Conservation (phyloP, 2,888 invertebrate genomes). For the Zygothrica quintamaculata region DNA sequence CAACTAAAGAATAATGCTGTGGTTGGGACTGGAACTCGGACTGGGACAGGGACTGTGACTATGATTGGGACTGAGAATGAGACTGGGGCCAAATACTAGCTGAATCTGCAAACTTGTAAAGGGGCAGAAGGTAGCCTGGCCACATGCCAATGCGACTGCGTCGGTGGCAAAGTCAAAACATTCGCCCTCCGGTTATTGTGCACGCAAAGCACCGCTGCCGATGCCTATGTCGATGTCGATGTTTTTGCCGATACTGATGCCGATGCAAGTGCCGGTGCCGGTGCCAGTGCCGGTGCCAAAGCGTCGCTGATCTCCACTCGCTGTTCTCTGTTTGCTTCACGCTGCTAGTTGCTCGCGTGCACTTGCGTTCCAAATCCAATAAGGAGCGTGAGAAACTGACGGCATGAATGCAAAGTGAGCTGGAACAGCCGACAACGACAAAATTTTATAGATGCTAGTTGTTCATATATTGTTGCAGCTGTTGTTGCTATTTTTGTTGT, state of each 20-base stretch:
- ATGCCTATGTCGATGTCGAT: conserved; percentile 28
- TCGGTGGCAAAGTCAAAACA: conserved; percentile 71
- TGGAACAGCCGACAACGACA: conserved; percentile 60
- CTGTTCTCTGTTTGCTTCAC: conserved; percentile 39
- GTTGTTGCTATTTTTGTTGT: conserved; percentile 11
- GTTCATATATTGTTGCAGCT: conserved; percentile 24
- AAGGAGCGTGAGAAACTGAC: conserved; percentile 82
- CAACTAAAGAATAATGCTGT: neutral
- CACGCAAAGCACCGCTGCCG: conserved; percentile 61
- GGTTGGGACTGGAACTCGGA: neutral
- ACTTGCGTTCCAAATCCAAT: conserved; percentile 79
- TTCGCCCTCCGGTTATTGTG: conserved; percentile 66
- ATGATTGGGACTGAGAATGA: neutral
- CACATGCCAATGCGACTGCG: conserved; percentile 64
- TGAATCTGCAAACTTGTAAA: conserved; percentile 1
- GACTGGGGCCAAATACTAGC: neutral
- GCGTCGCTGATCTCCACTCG: conserved; percentile 44
- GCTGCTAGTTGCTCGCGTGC: conserved; percentile 66
- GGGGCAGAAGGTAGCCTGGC: conserved; percentile 27
- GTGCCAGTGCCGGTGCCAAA: conserved; percentile 22
- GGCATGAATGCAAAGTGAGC: conserved; percentile 71
- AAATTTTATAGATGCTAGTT: conserved; percentile 69
- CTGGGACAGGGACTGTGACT: neutral
- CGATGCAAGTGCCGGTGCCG: conserved; percentile 24
- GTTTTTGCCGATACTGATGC: conserved; percentile 25